Evolutionary conservation across 2,797 vertebrate genomes (phyloP).

Genomic region (Tamandua tetradactyla): DNA sequence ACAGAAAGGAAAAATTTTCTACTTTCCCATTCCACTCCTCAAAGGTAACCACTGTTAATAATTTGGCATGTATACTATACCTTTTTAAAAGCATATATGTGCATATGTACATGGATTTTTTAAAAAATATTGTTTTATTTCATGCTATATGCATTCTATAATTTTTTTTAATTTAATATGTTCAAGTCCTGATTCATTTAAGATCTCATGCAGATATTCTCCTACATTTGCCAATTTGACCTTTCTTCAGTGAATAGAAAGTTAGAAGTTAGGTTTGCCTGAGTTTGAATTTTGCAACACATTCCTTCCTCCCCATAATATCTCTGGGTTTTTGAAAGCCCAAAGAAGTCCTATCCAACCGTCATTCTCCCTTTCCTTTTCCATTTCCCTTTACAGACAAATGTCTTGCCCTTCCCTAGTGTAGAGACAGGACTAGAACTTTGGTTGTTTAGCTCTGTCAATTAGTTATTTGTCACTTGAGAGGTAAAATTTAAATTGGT

Average conservation of each 20-base stretch:
- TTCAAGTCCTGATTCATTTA: neutral
- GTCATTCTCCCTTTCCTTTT: slow-evolving; percentile 9
- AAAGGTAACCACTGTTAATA: neutral
- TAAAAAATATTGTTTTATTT: neutral
- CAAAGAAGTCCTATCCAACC: neutral
- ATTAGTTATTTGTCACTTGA: neutral
- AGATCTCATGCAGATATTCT: slow-evolving; percentile 13
- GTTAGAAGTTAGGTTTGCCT: neutral
- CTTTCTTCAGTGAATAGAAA: slow-evolving; percentile 8
- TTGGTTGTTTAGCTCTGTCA: neutral
- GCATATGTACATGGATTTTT: neutral
- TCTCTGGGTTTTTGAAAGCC: neutral
- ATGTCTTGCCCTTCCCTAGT: neutral
- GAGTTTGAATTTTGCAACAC: neutral
- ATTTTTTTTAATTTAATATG: neutral
- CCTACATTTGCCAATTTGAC: slow-evolving; percentile 2
- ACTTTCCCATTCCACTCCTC: neutral
- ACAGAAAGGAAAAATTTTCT: neutral
- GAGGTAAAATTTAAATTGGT: slow-evolving; percentile 32
- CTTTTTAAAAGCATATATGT: neutral
- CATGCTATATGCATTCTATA: neutral
- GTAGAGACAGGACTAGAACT: neutral
- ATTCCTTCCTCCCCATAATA: neutral
- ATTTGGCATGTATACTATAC: neutral
- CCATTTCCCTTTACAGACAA: neutral